Evolutionary conservation across 2,888 invertebrate species (phyloP).

Genomic region (Hermaeophaga mercurialis): DNA sequence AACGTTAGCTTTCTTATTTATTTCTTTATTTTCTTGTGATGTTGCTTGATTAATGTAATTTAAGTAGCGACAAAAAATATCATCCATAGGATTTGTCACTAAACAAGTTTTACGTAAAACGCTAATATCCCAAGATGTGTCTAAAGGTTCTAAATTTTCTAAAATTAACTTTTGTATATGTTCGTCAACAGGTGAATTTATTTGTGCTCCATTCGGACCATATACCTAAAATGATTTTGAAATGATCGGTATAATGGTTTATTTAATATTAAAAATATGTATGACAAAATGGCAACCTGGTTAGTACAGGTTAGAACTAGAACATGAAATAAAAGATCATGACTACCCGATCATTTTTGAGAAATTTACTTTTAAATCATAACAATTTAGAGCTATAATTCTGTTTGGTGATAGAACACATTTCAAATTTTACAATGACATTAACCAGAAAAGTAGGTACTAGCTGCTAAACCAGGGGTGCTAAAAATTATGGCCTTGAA

Average conservation of each 20-base stretch:
- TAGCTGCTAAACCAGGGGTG: no score
- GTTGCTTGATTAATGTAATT: constrained; percentile 63
- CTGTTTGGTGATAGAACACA: no score
- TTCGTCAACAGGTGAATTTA: constrained; percentile 89
- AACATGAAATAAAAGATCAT: no score
- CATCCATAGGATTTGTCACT: constrained; percentile 71
- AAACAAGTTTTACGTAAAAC: constrained; percentile 61
- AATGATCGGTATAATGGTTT: not conserved
- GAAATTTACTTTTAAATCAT: no score
- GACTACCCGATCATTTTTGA: no score
- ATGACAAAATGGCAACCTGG: no score
- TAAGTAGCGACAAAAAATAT: constrained; percentile 73
- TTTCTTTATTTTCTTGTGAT: constrained; percentile 60
- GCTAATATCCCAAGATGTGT: constrained; percentile 77
- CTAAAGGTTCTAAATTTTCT: constrained; percentile 76
- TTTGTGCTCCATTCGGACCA: constrained; percentile 94
- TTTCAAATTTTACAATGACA: no score
- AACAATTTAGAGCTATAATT: no score
- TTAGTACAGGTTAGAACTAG: no score
- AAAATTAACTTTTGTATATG: constrained; percentile 80
- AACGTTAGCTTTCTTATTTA: constrained; percentile 63
- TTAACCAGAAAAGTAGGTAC: no score
- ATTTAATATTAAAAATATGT: no score
- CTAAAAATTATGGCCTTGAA: no score
- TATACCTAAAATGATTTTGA: constrained; percentile 68